Evolutionary conservation across 2,888 invertebrate species (phyloP).

Genomic region (Drosophila austrosaltans): DNA sequence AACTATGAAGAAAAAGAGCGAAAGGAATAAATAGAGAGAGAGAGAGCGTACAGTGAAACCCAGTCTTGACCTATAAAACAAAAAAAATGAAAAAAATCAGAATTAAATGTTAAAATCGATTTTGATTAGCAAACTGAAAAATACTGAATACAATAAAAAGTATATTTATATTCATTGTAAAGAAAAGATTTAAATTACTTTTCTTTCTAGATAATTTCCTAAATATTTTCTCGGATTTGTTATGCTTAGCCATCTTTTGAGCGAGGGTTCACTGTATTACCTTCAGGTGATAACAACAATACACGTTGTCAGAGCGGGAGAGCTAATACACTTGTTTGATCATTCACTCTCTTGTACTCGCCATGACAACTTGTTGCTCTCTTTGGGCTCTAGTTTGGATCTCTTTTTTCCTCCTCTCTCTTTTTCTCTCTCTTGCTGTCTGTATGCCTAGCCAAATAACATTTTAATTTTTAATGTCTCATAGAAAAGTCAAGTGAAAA

Average conservation of each 20-base stretch:
- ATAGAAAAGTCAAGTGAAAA: constrained; percentile 45
- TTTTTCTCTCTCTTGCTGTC: constrained; percentile 28
- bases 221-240: too few species aligned
- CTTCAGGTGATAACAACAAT: constrained; percentile 70
- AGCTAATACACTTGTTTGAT: constrained; percentile 51
- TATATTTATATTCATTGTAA: too few species aligned
- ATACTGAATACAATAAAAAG: too few species aligned
- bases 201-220: too few species aligned
- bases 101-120: not conserved
- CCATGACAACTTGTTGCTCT: constrained; percentile 47
- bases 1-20: constrained; percentile 53
- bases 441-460: constrained; percentile 40
- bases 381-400: constrained; percentile 16
- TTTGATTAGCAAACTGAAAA: too few species aligned
- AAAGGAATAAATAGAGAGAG: not conserved
- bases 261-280: constrained; percentile 23
- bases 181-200: too few species aligned
- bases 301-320: constrained; percentile 21
- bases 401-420: constrained; percentile 20
- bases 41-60: constrained; percentile 21
- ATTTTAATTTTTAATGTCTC: constrained; percentile 50
- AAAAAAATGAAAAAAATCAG: not conserved
- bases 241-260: not conserved
- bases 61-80: too few species aligned
- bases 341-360: constrained; percentile 27